Percentiles rank a stretch among this genome's conserved stretches.
Conservation (phyloP, 2,888 invertebrate genomes). For the Chesias legatella region DNA sequence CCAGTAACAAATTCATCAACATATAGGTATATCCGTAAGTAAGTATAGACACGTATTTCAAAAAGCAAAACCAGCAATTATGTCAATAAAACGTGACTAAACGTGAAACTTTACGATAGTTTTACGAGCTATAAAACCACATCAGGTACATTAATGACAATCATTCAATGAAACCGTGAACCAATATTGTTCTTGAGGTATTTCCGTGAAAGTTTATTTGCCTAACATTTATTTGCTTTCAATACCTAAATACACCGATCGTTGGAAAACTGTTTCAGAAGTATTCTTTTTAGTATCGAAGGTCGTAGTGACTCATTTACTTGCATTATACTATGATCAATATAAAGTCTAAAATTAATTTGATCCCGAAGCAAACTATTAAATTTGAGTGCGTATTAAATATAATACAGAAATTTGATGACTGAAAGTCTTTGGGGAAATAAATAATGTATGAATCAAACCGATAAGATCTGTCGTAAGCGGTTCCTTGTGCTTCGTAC, state of each 20-base stretch:
- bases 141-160: constrained; percentile 49
- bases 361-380: too few relatives aligned
- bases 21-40: constrained; percentile 25
- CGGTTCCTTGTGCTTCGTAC: too few relatives aligned
- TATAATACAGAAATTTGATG: too few relatives aligned
- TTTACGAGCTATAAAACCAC: constrained; percentile 45
- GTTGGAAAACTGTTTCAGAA: constrained; percentile 8
- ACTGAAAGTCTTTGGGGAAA: too few relatives aligned
- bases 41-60: constrained; percentile 31
- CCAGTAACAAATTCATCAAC: constrained; percentile 16
- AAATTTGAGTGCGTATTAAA: too few relatives aligned
- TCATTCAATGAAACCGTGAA: constrained; percentile 40
- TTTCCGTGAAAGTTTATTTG: constrained; percentile 30
- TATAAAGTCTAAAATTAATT: too few relatives aligned
- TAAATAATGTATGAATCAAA: too few relatives aligned
- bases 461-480: too few relatives aligned
- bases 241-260: constrained; percentile 10
- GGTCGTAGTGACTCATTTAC: too few relatives aligned
- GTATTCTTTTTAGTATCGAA: too few relatives aligned
- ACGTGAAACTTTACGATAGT: constrained; percentile 39
- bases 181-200: constrained; percentile 31
- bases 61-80: constrained; percentile 39
- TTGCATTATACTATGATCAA: too few relatives aligned
- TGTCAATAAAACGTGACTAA: constrained; percentile 34
- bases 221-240: constrained; percentile 18